Base-by-base conservation (phyloP, 1,140 invertebrate genomes). In the Centruroides sculpturatus region DNA sequence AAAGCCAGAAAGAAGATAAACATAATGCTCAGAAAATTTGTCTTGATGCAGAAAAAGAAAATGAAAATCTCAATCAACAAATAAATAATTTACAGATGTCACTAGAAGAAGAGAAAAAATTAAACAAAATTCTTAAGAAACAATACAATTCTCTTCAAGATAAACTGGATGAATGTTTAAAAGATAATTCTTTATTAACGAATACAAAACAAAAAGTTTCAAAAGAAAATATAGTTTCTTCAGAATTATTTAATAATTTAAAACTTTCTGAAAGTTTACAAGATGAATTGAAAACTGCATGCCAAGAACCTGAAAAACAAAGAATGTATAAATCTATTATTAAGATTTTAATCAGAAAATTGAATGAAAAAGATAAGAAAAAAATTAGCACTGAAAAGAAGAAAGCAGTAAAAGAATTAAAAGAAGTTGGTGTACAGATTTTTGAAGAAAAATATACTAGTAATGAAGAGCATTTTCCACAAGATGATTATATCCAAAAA, bases 341-440 rank as follows among this genome's bases (percentile, higher is more conserved):
- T 23, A 67, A 69, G 41, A 58, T 67, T 12, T 63, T 75, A 41
- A 68, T 74, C 55, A 69, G 67, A 53, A 74, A 75, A 56, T 59
- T 74, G 8, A 41, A 41, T 41, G 41, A 41, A 34, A 68, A 69
- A 34, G 68, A 73, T 52, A 57, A 59, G 23, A 64, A 66, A 60
- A 62, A 67, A 9, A 67, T 68, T 41, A 70, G 71, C 60, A 68
- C 67, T 50, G 66, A 61, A 12, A 69, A 67, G 8, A 41, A 8
- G 41, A 41, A 41, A 41, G 5, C 41, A 6, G 41, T 8, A 6
- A 41, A 41, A 8, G 1, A 41, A 41, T 41, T 41, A 41, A 41
- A 41, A 41, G 41, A 41, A 41, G 3, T 41, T 41, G 3, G 41
- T 41, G 41, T 41, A 41, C 5, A 41, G 5, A 41, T 0, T 3